Conservation (phyloP, 2,888 invertebrate genomes). For the Nineta flava region DNA sequence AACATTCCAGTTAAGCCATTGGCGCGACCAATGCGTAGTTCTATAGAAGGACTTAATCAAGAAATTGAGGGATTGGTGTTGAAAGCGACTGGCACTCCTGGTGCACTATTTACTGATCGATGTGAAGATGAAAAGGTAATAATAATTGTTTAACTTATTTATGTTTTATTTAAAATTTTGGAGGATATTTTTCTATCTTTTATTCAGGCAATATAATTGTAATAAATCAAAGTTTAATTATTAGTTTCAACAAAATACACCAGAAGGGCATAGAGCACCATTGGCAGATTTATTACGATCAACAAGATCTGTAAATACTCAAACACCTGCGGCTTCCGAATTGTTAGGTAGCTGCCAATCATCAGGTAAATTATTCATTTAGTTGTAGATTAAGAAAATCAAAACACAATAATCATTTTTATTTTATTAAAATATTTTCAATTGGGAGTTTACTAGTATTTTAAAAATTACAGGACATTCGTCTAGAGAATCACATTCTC, state of each 20-base stretch:
- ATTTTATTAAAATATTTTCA: neutral
- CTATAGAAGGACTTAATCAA: conserved; percentile 75
- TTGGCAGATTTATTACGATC: conserved; percentile 56
- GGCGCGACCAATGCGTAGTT: conserved; percentile 55
- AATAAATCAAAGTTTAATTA: conserved; percentile 7
- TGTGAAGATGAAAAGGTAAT: conserved; percentile 13
- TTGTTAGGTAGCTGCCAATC: conserved; percentile 50
- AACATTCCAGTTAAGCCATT: conserved; percentile 38
- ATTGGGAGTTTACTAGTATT: neutral
- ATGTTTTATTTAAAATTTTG: neutral
- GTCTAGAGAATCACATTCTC: conserved; percentile 48
- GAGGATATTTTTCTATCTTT: neutral
- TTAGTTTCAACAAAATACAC: conserved; percentile 44
- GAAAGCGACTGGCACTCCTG: conserved; percentile 30
- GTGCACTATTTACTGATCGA: conserved; percentile 18
- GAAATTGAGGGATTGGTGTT: conserved; percentile 71
- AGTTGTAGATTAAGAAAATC: neutral
- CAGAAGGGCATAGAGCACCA: conserved; percentile 76
- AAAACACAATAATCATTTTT: neutral
- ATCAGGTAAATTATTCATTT: conserved; percentile 36
- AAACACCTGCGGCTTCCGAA: conserved; percentile 56
- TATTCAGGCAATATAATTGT: neutral
- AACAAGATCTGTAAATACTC: conserved; percentile 65
- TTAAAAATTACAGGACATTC: conserved; percentile 36
- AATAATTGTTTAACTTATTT: neutral